A percentile compares a stretch with the other conserved stretches of the same genome.
Evolutionary conservation across 2,113 vertebrate genomes (phyloP).

Genomic region (Miniopterus natalensis): DNA sequence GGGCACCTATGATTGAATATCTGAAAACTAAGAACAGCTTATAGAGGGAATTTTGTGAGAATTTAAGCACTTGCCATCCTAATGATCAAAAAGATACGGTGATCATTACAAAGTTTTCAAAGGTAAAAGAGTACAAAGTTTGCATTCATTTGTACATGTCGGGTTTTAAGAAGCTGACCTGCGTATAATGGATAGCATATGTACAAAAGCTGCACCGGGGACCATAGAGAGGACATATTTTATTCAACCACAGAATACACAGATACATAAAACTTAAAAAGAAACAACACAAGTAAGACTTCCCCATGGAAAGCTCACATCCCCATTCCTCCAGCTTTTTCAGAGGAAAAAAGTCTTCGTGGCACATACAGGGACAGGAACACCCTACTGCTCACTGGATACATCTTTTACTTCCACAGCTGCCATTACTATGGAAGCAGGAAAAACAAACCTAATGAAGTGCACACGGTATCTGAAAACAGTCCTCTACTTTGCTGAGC

Average conservation of each 20-base stretch:
- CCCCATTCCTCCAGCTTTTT: constrained; percentile 58
- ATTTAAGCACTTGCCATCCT: constrained; percentile 61
- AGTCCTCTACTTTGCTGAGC: constrained; percentile 48
- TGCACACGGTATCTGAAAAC: constrained; percentile 66
- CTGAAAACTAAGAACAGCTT: constrained; percentile 56
- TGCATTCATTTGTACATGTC: constrained; percentile 32
- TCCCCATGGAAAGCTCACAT: constrained; percentile 62
- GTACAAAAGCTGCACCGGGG: constrained; percentile 45
- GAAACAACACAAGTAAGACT: constrained; percentile 58
- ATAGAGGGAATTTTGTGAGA: constrained; percentile 62
- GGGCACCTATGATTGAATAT: constrained; percentile 43
- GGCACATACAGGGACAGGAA: background rate
- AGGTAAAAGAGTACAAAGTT: constrained; percentile 72
- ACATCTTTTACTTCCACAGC: constrained; percentile 61
- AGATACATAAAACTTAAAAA: constrained; percentile 66
- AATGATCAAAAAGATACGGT: constrained; percentile 58
- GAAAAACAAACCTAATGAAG: constrained; percentile 75
- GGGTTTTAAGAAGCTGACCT: constrained; percentile 68
- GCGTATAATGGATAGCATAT: constrained; percentile 57
- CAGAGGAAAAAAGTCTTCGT: constrained; percentile 68
- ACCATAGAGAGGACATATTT: constrained; percentile 37
- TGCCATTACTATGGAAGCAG: constrained; percentile 62
- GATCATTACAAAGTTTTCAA: constrained; percentile 67
- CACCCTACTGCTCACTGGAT: constrained; percentile 67
- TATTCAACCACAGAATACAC: constrained; percentile 69